A percentile compares a stretch with the other conserved stretches of the same genome.
Conservation (phyloP, 2,113 vertebrate genomes). For the Rhynchomys soricoides region DNA sequence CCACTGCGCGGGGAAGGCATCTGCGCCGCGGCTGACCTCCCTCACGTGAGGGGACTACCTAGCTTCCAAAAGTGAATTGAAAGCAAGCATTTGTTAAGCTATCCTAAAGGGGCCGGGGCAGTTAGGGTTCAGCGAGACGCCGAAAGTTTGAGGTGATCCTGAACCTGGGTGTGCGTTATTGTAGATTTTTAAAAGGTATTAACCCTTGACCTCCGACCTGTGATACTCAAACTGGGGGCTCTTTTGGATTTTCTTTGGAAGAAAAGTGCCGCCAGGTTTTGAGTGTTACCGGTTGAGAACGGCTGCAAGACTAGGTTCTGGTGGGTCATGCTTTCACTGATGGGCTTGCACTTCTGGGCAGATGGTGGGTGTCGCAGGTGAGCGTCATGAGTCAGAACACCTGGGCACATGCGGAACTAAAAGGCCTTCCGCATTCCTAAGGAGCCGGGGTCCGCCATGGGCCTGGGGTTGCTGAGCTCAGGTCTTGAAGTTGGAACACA, state of each 20-base stretch:
- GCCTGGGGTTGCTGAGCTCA: not conserved
- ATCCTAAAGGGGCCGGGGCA: too few relatives aligned
- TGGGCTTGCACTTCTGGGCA: not conserved
- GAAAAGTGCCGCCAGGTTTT: constrained; percentile 11
- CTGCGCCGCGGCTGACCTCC: fast-evolving
- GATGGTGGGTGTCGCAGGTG: not conserved
- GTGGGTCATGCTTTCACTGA: not conserved
- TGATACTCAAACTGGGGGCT: constrained; percentile 16
- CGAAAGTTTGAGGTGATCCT: too few relatives aligned
- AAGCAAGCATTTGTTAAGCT: too few relatives aligned
- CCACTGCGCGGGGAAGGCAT: not conserved
- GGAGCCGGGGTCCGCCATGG: too few relatives aligned
- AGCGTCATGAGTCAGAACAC: too few relatives aligned
- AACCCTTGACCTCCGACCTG: not conserved
- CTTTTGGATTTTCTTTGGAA: not conserved
- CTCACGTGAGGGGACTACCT: too few relatives aligned
- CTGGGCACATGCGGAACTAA: not conserved
- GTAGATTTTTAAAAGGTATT: not conserved
- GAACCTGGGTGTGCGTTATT: too few relatives aligned
- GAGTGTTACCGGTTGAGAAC: not conserved
- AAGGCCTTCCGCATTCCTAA: too few relatives aligned
- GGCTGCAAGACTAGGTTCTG: too few relatives aligned
- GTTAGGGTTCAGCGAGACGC: too few relatives aligned
- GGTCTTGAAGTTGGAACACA: not conserved
- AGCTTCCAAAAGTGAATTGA: not conserved